Conservation (phyloP, 2,888 invertebrate genomes). For the Agrochola litura region DNA sequence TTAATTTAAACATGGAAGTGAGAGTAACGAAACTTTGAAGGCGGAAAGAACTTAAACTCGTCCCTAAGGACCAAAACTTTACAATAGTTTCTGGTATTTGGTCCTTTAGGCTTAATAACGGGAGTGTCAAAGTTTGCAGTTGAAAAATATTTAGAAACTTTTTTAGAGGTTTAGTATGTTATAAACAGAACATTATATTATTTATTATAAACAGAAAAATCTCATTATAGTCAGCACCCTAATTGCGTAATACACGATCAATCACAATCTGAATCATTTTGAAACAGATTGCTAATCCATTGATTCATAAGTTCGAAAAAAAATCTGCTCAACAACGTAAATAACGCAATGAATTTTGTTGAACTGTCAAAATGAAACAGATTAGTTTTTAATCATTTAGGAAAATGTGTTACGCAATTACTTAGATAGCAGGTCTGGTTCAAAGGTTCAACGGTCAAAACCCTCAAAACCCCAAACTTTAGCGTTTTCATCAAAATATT, state of each 20-base stretch:
- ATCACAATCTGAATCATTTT: too few species aligned
- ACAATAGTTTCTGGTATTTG: neutral
- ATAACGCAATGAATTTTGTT: too few species aligned
- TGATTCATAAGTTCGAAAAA: too few species aligned
- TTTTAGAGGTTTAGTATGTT: neutral
- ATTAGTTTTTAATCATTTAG: too few species aligned
- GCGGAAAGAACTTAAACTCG: conserved; percentile 9
- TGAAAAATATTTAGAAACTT: neutral
- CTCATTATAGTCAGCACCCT: too few species aligned
- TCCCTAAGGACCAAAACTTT: conserved; percentile 6
- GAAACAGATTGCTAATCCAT: too few species aligned
- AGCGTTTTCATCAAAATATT: neutral
- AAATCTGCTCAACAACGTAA: too few species aligned
- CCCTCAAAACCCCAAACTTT: neutral
- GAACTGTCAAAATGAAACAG: too few species aligned
- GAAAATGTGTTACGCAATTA: too few species aligned
- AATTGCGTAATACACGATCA: too few species aligned
- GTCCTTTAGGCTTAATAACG: neutral
- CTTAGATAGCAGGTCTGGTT: neutral
- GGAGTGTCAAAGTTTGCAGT: neutral
- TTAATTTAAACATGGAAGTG: conserved; percentile 10
- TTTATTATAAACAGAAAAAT: neutral
- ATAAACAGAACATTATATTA: neutral
- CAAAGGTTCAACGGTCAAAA: neutral
- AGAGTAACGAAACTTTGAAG: conserved; percentile 4